Evolutionary conservation across 2,888 invertebrate genomes (phyloP).

Genomic region (Rotaria macrura): DNA sequence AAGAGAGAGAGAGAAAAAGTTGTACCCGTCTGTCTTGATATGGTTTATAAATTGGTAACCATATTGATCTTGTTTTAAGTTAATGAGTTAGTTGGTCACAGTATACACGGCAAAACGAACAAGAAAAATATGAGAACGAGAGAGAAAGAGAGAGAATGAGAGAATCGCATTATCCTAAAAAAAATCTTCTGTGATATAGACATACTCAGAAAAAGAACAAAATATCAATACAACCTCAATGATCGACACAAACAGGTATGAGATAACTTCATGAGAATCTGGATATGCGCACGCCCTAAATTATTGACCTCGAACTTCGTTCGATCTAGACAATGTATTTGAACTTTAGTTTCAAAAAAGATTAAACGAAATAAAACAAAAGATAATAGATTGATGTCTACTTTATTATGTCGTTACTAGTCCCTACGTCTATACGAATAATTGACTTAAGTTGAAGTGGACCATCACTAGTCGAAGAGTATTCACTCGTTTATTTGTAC

Average conservation of each 20-base stretch:
- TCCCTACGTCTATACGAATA: neutral
- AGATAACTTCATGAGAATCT: neutral
- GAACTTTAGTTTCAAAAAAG: neutral
- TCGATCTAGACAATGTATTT: neutral
- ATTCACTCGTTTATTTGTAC: neutral
- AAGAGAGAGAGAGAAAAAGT: neutral
- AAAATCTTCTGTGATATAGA: neutral
- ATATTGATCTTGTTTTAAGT: neutral
- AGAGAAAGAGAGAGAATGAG: neutral
- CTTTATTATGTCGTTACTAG: too few species aligned
- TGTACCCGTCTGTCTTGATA: neutral
- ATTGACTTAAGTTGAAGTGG: neutral
- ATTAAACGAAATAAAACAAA: too few species aligned
- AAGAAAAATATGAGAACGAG: too few species aligned
- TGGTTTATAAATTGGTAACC: neutral
- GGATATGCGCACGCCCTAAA: neutral
- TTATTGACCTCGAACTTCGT: neutral
- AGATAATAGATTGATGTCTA: too few species aligned
- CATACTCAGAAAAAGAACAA: neutral
- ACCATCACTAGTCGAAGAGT: neutral
- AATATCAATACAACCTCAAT: neutral
- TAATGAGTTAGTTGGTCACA: neutral
- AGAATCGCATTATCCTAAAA: neutral
- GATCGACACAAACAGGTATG: neutral
- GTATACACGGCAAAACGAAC: too few species aligned